A percentile compares a stretch with the other conserved stretches of the same genome.
Evolutionary conservation across 2,888 invertebrate species (phyloP).

Genomic region (Drosophila maculinotata): DNA sequence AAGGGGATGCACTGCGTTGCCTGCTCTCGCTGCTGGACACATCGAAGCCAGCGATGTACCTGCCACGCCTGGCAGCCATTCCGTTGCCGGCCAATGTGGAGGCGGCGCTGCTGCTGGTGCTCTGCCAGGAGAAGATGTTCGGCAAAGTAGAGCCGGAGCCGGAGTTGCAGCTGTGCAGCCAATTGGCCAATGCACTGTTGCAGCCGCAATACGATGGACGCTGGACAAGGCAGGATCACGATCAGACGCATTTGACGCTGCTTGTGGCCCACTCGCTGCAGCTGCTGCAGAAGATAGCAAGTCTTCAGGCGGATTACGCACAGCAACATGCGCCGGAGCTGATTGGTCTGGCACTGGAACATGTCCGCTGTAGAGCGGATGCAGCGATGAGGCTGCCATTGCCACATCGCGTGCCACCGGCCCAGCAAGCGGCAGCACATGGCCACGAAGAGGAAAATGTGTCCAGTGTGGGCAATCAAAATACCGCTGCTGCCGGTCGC

Average conservation of each 20-base stretch:
- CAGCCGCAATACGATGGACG: conserved; percentile 39
- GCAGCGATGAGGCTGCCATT: background rate
- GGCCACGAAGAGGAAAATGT: conserved; percentile 67
- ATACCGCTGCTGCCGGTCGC: conserved; percentile 85
- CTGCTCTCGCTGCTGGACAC: conserved; percentile 35
- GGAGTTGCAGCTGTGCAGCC: conserved; percentile 14
- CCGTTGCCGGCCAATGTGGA: conserved; percentile 14
- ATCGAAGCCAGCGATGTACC: conserved; percentile 5
- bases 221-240: conserved; percentile 7
- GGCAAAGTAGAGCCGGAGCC: conserved; percentile 4
- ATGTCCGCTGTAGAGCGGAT: conserved; percentile 83
- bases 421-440: conserved; percentile 87
- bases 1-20: conserved; percentile 25
- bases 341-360: conserved; percentile 87
- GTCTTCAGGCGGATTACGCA: conserved; percentile 77
- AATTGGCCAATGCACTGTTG: conserved; percentile 35
- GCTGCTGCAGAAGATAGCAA: conserved; percentile 74
- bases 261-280: conserved; percentile 54
- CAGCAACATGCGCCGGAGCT: conserved; percentile 85
- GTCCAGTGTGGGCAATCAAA: conserved; percentile 22
- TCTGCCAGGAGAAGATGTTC: conserved; percentile 45
- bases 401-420: conserved; percentile 87
- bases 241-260: conserved; percentile 9
- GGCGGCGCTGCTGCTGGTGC: conserved; percentile 28
- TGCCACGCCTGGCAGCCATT: conserved; percentile 22